Base-by-base conservation (phyloP, 2,113 vertebrate species). In the Pontoporia blainvillei region DNA sequence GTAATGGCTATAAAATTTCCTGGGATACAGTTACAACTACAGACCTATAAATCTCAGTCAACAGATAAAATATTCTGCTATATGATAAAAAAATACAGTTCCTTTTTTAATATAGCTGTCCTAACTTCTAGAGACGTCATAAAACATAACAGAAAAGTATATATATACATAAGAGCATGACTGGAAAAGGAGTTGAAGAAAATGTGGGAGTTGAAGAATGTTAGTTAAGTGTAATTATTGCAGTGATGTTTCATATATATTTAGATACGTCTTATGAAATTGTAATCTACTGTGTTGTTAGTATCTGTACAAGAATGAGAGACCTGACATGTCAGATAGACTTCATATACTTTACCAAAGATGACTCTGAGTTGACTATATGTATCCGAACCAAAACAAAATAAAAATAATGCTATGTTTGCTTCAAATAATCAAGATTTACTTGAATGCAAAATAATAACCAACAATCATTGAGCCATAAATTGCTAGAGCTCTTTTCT, bases 381-480 rank as follows among this genome's bases (percentile, higher is more conserved):
- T 44, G 6, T 20, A 83, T 46, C 46, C 67, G 8, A 90, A 96
- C 12, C 34, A 95, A 79, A 41, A 73, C 27, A 72, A 91, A 93
- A 83, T 86, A 66, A 95, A 88, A 93, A 73, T 21, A 49, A 64
- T 39, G 5, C 23, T 84, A 44, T 61, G 12, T 57, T 79, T 3
- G 61, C 11, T 61, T 95, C 49, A 93, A 49, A 44, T 76, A n/a
- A 67, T 72, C 69, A 61, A 87, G 13, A 73, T 75, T 75, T 41
- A 72, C 44, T 54, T 78, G 54, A 94, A 52, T 66, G 31, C 36
- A 96, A 95, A 97, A 90, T 39, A 93, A 84, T 79, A 86, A 49
- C 44, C 59, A 93, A 86, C 59, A 93, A 86, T 27, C 27, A n/a
- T 1, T 59, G 20, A 39, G 6, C 71, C n/a, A 83, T 64, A 66